phyloP scores from a whole-genome alignment of 2,113 vertebrate species.

The Trochalopteron elliotii region DNA sequence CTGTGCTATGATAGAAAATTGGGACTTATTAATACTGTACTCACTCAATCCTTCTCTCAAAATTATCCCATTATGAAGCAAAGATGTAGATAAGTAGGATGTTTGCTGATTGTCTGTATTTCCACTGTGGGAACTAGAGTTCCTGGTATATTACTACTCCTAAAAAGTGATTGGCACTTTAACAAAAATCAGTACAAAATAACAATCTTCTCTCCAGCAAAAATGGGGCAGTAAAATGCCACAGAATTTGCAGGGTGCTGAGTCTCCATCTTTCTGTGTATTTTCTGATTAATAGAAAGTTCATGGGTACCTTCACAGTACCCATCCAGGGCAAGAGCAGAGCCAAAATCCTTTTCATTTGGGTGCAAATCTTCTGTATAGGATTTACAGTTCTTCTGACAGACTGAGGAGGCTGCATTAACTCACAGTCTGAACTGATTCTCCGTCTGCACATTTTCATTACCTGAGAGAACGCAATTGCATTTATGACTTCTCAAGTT shows the following conservation, averaged over 20 bases:
- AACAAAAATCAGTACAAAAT: neutral
- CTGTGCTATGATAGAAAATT: neutral
- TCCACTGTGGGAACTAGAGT: neutral
- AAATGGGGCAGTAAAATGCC: neutral
- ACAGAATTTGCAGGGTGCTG: neutral
- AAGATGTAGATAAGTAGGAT: neutral
- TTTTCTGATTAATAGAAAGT: constrained; percentile 11
- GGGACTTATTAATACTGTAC: neutral
- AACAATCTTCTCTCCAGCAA: neutral
- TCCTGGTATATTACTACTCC: neutral
- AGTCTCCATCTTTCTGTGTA: neutral
- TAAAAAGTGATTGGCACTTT: neutral
- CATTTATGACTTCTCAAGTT: neutral
- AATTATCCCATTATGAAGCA: neutral
- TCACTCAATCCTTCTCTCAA: neutral
- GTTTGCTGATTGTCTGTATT: neutral
- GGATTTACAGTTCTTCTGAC: constrained; percentile 35
- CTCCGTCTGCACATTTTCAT: neutral
- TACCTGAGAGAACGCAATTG: neutral
- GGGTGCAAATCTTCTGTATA: constrained; percentile 2
- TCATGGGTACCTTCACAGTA: neutral
- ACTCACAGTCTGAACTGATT: neutral
- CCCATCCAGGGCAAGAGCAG: neutral
- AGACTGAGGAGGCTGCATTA: neutral
- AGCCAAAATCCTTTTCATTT: constrained; percentile 26